A percentile compares a stretch with the other conserved stretches of the same genome.
phyloP scores from a whole-genome alignment of 30 jellyfish, hydroid and myxozoan genomes.

The Hydractinia echinata region DNA sequence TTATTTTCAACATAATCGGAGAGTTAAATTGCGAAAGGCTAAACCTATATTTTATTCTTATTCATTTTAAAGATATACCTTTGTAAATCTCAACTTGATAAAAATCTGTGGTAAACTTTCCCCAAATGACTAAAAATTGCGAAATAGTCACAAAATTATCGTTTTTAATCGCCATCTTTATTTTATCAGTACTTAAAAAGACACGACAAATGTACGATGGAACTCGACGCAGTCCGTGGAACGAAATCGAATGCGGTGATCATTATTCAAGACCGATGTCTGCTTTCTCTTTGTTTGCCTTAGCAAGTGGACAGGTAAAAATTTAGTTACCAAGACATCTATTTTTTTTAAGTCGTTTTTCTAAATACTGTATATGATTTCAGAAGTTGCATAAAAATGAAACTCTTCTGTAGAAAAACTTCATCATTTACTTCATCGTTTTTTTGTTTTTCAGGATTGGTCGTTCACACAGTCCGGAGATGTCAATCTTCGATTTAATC shows the following conservation, averaged over 20 bases:
- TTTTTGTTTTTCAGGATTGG: constrained; percentile 44
- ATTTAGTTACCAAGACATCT: neutral
- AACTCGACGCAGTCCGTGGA: constrained; percentile 98
- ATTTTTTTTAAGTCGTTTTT: neutral
- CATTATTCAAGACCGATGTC: constrained; percentile 93
- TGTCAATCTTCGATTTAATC: constrained; percentile 53
- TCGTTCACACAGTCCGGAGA: constrained; percentile 38
- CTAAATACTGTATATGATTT: neutral
- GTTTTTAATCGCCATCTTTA: neutral
- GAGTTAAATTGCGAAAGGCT: too few species aligned
- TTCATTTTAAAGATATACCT: too few species aligned
- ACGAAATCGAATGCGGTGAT: constrained; percentile 95
- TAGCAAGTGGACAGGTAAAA: constrained; percentile 81
- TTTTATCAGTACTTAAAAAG: constrained; percentile 47
- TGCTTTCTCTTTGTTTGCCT: constrained; percentile 55
- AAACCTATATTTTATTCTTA: too few species aligned
- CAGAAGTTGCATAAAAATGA: too few species aligned
- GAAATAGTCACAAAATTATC: too few species aligned
- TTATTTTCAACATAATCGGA: too few species aligned
- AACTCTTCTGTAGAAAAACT: too few species aligned
- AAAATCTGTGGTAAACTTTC: too few species aligned
- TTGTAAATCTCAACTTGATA: too few species aligned
- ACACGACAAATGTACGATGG: constrained; percentile 82
- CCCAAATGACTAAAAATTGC: too few species aligned
- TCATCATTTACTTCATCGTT: too few species aligned